Conservation (phyloP, 1,140 invertebrate species). For the Micrasema longulum region DNA sequence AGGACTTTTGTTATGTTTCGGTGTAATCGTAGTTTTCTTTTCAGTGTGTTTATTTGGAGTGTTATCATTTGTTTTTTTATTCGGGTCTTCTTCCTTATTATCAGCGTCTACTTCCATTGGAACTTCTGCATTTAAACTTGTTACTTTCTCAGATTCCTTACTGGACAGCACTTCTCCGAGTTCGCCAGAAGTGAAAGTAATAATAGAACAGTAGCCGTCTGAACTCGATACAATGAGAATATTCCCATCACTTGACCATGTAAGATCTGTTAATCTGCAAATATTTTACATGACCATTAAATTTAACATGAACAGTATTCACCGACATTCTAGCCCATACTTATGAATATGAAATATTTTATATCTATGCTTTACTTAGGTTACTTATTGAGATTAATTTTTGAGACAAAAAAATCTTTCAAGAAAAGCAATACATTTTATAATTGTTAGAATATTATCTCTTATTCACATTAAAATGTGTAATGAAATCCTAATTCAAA, state of each 20-base stretch:
- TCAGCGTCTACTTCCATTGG: slow-evolving; percentile 25
- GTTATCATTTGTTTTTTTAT: too few relatives aligned
- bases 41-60: not conserved
- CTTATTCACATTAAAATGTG: too few relatives aligned
- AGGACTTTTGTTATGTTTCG: slow-evolving; percentile 42
- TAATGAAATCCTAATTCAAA: too few relatives aligned
- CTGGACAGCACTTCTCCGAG: slow-evolving; percentile 79
- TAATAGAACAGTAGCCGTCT: slow-evolving; percentile 94
- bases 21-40: slow-evolving; percentile 29
- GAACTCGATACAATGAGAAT: slow-evolving; percentile 90
- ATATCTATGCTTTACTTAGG: too few relatives aligned
- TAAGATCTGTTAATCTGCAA: slow-evolving; percentile 84
- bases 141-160: slow-evolving; percentile 29
- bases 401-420: too few relatives aligned
- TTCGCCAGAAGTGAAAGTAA: slow-evolving; percentile 86
- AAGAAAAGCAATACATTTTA: too few relatives aligned
- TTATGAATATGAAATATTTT: too few relatives aligned
- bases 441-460: too few relatives aligned
- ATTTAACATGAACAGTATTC: too few relatives aligned
- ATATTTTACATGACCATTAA: slow-evolving; percentile 13
- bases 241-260: slow-evolving; percentile 90
- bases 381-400: too few relatives aligned
- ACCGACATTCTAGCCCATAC: too few relatives aligned
- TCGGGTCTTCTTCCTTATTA: slow-evolving; percentile 4
- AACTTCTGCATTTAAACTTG: not conserved